Conservation (phyloP, 2,888 invertebrate species). For the Apodemia zela region DNA sequence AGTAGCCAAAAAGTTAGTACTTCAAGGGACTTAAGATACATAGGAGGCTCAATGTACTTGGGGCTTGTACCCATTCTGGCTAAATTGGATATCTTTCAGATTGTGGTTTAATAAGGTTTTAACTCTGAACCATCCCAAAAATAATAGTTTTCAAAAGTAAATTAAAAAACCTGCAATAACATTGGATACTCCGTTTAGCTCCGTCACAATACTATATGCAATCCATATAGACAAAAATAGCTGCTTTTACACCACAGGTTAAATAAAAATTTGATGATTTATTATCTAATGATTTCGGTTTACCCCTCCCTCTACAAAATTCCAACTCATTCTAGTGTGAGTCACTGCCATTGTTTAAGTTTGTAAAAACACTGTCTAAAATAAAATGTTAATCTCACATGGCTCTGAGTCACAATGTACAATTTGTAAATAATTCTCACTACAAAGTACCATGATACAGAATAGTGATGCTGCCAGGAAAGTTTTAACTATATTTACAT, state of each 20-base stretch:
- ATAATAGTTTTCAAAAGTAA: too few relatives aligned
- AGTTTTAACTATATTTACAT: not conserved
- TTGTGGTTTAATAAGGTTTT: too few relatives aligned
- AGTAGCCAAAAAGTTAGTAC: too few relatives aligned
- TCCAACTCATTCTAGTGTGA: not conserved
- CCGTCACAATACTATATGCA: too few relatives aligned
- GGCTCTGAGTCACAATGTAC: slow-evolving; percentile 1
- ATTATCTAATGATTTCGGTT: not conserved
- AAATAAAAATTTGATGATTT: not conserved
- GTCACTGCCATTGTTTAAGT: slow-evolving; percentile 7
- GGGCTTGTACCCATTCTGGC: too few relatives aligned
- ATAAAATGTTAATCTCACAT: slow-evolving; percentile 7
- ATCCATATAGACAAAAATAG: too few relatives aligned
- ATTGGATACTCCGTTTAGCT: too few relatives aligned
- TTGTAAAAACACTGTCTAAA: not conserved
- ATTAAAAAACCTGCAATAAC: too few relatives aligned
- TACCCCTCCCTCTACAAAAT: not conserved
- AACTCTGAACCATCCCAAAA: too few relatives aligned
- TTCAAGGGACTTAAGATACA: too few relatives aligned
- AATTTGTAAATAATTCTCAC: not conserved
- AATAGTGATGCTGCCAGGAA: not conserved
- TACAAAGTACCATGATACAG: slow-evolving; percentile 5
- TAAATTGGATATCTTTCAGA: too few relatives aligned
- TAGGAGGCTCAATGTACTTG: too few relatives aligned
- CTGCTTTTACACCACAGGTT: not conserved